Evolutionary conservation across 2,888 invertebrate genomes (phyloP), one percentile per base, ranked within the genome.

Genomic region (Hydraecia micacea): DNA sequence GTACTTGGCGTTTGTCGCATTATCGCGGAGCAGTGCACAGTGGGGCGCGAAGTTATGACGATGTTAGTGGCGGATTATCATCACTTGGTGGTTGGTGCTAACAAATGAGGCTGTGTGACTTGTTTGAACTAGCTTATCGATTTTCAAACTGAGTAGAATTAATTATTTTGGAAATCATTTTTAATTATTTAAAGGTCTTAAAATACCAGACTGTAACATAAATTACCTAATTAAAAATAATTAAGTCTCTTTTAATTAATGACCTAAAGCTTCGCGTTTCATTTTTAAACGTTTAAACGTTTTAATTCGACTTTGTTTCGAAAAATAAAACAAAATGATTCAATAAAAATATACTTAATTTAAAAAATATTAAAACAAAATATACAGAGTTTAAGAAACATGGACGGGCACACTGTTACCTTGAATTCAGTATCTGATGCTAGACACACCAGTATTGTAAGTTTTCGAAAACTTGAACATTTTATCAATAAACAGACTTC

Each of bases 21-120:
- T 65, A 84, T 60, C 60, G 8, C 66, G 13, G 58, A 25, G 65
- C 82, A 28, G n/a, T n/a, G n/a, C n/a, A n/a, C n/a, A n/a, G 32
- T 70, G 80, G 36, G 13, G 15, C 46, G 78, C 46, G 46, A 49
- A 67, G 21, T 67, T 63, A 25, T 55, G 39, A 62, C 42, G 55
- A 55, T 80, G 66, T 70, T 70, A 66, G 55, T 0, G 36, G 52
- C 46, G 62, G 66, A 49, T 55, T 73, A 58, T 32, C 46, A 70
- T 67, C 49, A 49, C 62, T 70, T 66, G 70, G 65, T 55, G 46
- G 55, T 70, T 66, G 70, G 65, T 55, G 46, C 32, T 42, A 8
- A 0, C 58, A 11, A 80, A 79, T 70, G 74, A 62, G 66, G 5
- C 25, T 32, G 46, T 15, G 42, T 15, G 32, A 25, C 58, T 66